Conservation (phyloP, 2,113 vertebrate species). For the Neotoma lepida region DNA sequence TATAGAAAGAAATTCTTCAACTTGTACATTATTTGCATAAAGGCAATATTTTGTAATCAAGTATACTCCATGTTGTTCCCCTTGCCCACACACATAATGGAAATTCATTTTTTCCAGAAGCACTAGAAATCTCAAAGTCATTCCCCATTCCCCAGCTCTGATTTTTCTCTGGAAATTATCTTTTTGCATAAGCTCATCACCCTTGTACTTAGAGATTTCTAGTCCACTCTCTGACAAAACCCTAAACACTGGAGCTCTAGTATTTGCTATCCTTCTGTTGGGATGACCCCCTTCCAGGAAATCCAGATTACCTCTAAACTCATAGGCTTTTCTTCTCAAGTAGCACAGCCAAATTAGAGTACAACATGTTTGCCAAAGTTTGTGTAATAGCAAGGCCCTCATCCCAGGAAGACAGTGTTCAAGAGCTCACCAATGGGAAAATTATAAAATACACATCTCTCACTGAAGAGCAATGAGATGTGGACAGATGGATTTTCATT, state of each 20-base stretch:
- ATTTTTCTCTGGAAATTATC: not conserved
- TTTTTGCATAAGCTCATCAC: not conserved
- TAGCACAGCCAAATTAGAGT: not conserved
- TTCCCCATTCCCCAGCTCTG: not conserved
- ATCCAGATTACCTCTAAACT: not conserved
- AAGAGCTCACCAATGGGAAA: not conserved
- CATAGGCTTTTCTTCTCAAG: not conserved
- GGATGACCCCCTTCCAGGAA: not conserved
- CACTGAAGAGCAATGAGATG: not conserved
- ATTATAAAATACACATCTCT: not conserved
- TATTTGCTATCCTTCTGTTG: not conserved
- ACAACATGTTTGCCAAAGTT: not conserved
- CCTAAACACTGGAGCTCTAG: not conserved
- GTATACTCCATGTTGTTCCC: not conserved
- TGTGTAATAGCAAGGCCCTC: not conserved
- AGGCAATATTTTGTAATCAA: conserved; percentile 28
- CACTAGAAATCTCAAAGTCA: not conserved
- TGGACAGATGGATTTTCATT: not conserved
- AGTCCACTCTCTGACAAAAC: not conserved
- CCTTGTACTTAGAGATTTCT: not conserved
- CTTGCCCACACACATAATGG: not conserved
- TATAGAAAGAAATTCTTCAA: not conserved
- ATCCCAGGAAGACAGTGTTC: not conserved
- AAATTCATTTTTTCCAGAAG: conserved; percentile 28
- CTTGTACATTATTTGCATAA: not conserved